A percentile compares a stretch with the other conserved stretches of the same genome.
These are phyloP conservation scores for Carpatolechia fugitivella DNA, from an alignment of 2,888 invertebrate species.

Conservation along the genomic window DNA sequence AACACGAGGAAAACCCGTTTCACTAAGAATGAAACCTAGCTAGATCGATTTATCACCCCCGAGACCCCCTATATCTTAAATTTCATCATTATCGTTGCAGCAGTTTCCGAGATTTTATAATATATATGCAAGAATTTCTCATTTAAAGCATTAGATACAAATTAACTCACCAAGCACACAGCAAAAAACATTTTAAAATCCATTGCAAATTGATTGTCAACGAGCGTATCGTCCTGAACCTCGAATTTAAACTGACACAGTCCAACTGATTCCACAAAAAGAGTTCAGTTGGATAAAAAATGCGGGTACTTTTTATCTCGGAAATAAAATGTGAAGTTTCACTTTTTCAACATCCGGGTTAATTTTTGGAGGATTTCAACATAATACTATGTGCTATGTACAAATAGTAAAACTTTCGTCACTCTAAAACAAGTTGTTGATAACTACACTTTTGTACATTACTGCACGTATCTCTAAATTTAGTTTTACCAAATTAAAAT, in stretches of 20 bases:
- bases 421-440: too few relatives aligned
- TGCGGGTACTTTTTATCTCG: slow-evolving; percentile 27
- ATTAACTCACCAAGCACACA: slow-evolving; percentile 2
- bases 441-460: too few relatives aligned
- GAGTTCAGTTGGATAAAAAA: slow-evolving; percentile 22
- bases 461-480: too few relatives aligned
- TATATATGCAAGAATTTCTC: too few relatives aligned
- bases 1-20: too few relatives aligned
- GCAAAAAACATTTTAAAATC: not conserved
- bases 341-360: slow-evolving; percentile 17
- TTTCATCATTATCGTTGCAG: too few relatives aligned
- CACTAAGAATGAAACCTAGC: too few relatives aligned
- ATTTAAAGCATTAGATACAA: not conserved
- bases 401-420: not conserved
- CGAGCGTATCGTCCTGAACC: not conserved
- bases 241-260: not conserved
- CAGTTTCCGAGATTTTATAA: too few relatives aligned
- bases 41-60: too few relatives aligned
- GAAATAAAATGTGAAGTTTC: slow-evolving; percentile 33
- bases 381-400: not conserved
- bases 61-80: too few relatives aligned
- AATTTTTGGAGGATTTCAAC: not conserved
- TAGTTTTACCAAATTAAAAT: too few relatives aligned
- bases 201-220: not conserved
- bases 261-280: not conserved